Evolutionary conservation across 2,113 vertebrate genomes (phyloP), one percentile per base, ranked within the genome.

Genomic region (Microcebus murinus): DNA sequence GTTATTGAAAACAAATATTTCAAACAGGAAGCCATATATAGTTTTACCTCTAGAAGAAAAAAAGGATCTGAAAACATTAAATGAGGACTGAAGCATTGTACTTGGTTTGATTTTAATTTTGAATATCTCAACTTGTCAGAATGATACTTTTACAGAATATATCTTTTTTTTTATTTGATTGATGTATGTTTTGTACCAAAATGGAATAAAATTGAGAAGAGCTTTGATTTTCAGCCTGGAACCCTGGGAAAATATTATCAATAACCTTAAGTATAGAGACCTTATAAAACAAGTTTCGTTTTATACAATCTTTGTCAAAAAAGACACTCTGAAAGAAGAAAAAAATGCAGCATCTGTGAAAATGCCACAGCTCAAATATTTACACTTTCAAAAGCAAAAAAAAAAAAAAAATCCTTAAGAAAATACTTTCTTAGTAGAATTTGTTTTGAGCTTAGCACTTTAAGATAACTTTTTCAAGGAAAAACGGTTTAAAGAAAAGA

Each of bases 341-440:
- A 89, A 87, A 79, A 90, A 42, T 39, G n/a, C 6, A 81, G 1
- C 57, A 68, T 14, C 76, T 90, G 34, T 59, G 71, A 59, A 92
- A 82, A 90, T 27, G 14, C 8, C 70, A 86, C 15, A 67, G 31
- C 8, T 79, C 79, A 89, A 90, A 85, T 92, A 90, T 92, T 94
- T 94, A 81, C 23, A 77, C 36, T 77, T 71, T 87, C 25, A 65
- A 65, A 63, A 70, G 23, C 18, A 81, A 87, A 63, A 42, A 63
- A 45, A 45, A 82, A 63, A 45, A 45, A 91, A 76, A 50, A 68
- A 57, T 1, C 8, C 86, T 96, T 42, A 68, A 92, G 55, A 85
- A 92, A 85, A 88, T 11, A 61, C 1, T 84, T 31, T 8, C 39
- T 70, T 81, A 45, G 48, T 92, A 85, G 20, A 86, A 45, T 70